Conservation (phyloP, 2,888 invertebrate species). For the Marronus borbonicus region DNA sequence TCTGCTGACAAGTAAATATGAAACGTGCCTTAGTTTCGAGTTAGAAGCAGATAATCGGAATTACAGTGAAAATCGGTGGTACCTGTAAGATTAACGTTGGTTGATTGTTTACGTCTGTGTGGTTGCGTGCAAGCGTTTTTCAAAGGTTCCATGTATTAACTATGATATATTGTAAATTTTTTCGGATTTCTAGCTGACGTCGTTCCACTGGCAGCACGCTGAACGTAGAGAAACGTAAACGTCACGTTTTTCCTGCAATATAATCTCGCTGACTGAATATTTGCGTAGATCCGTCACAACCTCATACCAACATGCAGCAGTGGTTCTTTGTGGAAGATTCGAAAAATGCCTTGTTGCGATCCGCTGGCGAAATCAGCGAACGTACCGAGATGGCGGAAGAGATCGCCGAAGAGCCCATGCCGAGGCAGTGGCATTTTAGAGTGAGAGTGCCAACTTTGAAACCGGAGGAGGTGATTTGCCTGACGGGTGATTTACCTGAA, state of each 20-base stretch:
- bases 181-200: neutral
- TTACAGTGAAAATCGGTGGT: too few species aligned
- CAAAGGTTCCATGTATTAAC: neutral
- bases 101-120: neutral
- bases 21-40: neutral
- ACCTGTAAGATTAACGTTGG: neutral
- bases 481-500: constrained; percentile 79
- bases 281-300: neutral
- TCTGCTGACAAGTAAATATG: constrained; percentile 2
- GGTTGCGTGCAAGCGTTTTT: neutral
- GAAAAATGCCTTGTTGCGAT: constrained; percentile 63
- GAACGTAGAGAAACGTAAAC: neutral
- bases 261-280: neutral
- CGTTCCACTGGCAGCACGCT: neutral
- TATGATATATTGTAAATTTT: neutral
- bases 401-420: constrained; percentile 39
- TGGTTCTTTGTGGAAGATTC: constrained; percentile 78
- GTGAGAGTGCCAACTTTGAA: constrained; percentile 72
- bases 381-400: constrained; percentile 53
- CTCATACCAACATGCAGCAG: constrained; percentile 73
- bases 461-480: constrained; percentile 77
- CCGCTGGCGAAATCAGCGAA: constrained; percentile 43
- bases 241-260: too few species aligned
- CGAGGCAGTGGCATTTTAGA: constrained; percentile 72
- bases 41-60: neutral